Conservation (phyloP, 2,113 vertebrate genomes). For the Nothoprocta pentlandii region DNA sequence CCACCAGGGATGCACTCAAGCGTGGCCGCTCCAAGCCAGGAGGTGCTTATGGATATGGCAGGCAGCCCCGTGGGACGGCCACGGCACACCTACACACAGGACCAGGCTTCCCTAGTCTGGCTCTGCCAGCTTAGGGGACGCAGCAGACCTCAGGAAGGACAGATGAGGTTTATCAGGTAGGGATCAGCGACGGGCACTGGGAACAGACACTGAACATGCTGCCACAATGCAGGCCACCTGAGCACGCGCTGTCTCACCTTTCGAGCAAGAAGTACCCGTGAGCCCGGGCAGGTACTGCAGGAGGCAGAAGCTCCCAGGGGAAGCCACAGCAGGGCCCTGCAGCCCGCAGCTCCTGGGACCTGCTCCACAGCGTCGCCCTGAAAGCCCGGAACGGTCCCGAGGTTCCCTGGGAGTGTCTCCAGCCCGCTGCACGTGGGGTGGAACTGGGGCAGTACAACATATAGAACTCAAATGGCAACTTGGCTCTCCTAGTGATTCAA, state of each 20-base stretch:
- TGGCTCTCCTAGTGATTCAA: not conserved
- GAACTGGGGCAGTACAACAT: not conserved
- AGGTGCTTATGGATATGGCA: no score
- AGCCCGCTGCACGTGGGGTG: constrained; percentile 10
- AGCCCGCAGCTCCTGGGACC: not conserved
- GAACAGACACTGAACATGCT: not conserved
- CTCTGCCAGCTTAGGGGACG: not conserved
- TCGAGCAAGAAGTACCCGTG: not conserved
- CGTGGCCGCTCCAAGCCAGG: no score
- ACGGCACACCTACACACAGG: no score
- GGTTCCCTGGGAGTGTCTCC: not conserved
- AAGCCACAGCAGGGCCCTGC: constrained; percentile 8
- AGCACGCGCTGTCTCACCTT: not conserved
- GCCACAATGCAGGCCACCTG: not conserved
- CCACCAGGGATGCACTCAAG: no score
- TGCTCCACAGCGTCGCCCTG: constrained; percentile 11
- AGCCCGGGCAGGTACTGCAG: constrained; percentile 17
- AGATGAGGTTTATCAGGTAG: not conserved
- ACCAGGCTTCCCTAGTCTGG: no score
- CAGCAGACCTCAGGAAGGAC: not conserved
- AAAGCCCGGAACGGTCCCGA: not conserved
- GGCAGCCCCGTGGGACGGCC: no score
- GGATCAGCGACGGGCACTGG: not conserved
- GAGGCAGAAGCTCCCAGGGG: not conserved
- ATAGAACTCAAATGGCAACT: accelerated